Base-by-base conservation (phyloP, 2,888 invertebrate species). In the Baccha elongata region DNA sequence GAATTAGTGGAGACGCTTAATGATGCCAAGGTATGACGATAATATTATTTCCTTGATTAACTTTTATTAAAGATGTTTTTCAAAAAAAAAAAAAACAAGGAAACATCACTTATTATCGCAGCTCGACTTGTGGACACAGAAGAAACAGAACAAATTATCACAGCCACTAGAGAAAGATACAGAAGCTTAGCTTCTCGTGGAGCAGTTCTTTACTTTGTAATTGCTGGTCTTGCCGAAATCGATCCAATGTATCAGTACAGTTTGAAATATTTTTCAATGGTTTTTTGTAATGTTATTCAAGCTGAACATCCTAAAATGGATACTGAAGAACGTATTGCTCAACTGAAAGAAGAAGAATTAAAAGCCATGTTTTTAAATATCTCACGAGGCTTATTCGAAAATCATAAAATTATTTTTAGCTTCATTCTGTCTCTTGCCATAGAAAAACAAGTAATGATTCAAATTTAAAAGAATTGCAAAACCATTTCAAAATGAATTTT, bases 241-340 rank as follows among this genome's bases (percentile, higher is more conserved):
- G 98, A 98, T 90, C 96, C 97, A 0, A 98, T 98, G 98, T 98
- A 98, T 90, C 98, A 98, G 91, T 98, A 96, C 91, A 98, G 97
- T 0, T 91, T 98, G 37, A 97, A 96, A 87, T 98, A 97, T 91
- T 98, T 98, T 88, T 96, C 93, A 0, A 87, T 90, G 75, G 93
- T 98, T 1, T 96, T 98, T 87, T 95, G 95, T 87, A 92, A 92
- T 85, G 97, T 97, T 0, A 96, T 97, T 85, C 94, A 95, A 83
- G 93, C 93, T 44, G 95, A 95, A 87, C 95, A 94, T 87, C 94
- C 94, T 65, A 91, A 92, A 58, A 92, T 93, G 86, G 91, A 94
- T 23, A 91, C 97, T 7, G 93, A 94, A 26, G 90, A 91, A 10
- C 93, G 97, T 10, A 91, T 98, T 29, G 90, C 93, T 17, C 94